A percentile compares a stretch with the other conserved stretches of the same genome.
Evolutionary conservation across 2,888 invertebrate species (phyloP).

Genomic region (Eumerus sabulonum): DNA sequence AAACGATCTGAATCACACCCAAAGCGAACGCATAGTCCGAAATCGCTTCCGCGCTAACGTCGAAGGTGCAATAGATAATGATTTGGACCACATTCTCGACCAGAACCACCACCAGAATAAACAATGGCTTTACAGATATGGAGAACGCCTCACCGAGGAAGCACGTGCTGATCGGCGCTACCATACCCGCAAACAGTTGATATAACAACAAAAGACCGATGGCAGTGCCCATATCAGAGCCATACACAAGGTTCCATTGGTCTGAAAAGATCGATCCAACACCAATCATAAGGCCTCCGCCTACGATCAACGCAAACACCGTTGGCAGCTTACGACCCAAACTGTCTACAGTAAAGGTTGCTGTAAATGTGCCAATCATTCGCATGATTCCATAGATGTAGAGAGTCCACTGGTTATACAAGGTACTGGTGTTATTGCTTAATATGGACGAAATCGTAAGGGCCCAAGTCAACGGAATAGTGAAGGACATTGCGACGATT

Average conservation of each 20-base stretch:
- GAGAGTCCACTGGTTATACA: background rate
- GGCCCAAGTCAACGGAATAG: slow-evolving; percentile 70
- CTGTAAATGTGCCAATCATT: slow-evolving; percentile 60
- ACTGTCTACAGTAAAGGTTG: slow-evolving; percentile 69
- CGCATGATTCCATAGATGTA: slow-evolving; percentile 67
- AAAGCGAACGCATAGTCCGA: slow-evolving; percentile 70
- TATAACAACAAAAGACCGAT: slow-evolving; percentile 56
- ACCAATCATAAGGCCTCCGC: slow-evolving; percentile 69
- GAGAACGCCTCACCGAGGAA: slow-evolving; percentile 75
- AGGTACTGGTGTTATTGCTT: background rate
- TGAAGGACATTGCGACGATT: slow-evolving; percentile 71
- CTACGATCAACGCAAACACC: slow-evolving; percentile 68
- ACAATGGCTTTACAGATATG: slow-evolving; percentile 71
- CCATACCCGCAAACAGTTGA: slow-evolving; percentile 73
- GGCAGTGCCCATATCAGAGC: background rate
- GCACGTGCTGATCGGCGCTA: slow-evolving; percentile 70
- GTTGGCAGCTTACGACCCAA: slow-evolving; percentile 72
- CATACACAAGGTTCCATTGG: too few species aligned
- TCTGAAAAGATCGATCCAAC: slow-evolving; percentile 69
- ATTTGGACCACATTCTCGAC: slow-evolving; percentile 71
- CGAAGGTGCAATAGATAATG: slow-evolving; percentile 10
- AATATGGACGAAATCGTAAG: background rate
- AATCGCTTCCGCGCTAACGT: background rate
- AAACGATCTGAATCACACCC: slow-evolving; percentile 67
- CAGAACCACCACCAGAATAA: slow-evolving; percentile 71